Conservation (phyloP, 2,888 invertebrate genomes). For the Nemapogon koenigi region DNA sequence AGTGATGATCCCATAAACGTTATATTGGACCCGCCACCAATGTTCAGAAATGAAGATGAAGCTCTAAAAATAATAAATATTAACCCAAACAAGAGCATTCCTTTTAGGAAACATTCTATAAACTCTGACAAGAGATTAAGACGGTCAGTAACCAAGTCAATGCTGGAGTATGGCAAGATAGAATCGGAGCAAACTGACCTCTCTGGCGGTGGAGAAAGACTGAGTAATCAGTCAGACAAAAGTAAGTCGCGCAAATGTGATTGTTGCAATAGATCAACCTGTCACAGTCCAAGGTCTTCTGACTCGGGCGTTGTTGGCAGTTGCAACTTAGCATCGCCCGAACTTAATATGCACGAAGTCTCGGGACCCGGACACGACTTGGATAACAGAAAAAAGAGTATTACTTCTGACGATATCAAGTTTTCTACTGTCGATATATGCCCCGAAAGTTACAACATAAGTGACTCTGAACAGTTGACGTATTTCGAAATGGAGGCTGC, state of each 20-base stretch:
- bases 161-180: constrained; percentile 32
- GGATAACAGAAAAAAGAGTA: constrained; percentile 37
- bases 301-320: constrained; percentile 89
- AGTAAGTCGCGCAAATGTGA: constrained; percentile 48
- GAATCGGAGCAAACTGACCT: constrained; percentile 33
- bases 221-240: constrained; percentile 53
- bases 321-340: constrained; percentile 76
- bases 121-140: constrained; percentile 67
- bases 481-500: constrained; percentile 65
- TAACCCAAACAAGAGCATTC: constrained; percentile 43
- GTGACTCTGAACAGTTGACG: constrained; percentile 45
- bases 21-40: constrained; percentile 64
- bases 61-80: constrained; percentile 49
- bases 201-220: constrained; percentile 35
- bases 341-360: constrained; percentile 58
- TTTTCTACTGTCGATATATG: constrained; percentile 33
- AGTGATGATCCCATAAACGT: constrained; percentile 30
- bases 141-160: constrained; percentile 48
- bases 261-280: constrained; percentile 68
- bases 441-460: constrained; percentile 32
- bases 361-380: constrained; percentile 37
- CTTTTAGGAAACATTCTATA: constrained; percentile 61
- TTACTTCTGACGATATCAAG: constrained; percentile 25
- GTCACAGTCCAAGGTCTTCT: constrained; percentile 76
- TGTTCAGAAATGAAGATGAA: constrained; percentile 61